Evolutionary conservation across 1,140 invertebrate species (phyloP), one percentile per base, ranked within the genome.

Genomic region (Papilio glaucus): DNA sequence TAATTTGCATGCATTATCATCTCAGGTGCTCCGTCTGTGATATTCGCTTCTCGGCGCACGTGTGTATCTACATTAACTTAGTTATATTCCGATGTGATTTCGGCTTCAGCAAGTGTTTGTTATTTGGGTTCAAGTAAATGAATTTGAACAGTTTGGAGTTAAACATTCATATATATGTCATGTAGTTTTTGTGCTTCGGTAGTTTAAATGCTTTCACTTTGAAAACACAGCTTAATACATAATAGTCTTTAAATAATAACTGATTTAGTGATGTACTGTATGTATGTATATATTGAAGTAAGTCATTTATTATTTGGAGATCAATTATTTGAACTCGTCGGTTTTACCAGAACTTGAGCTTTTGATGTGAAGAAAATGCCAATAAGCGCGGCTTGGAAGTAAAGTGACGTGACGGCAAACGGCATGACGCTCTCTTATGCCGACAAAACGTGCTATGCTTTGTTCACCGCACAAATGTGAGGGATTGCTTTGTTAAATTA

Each of bases 1-100:
- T 85, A 87, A 92, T 92, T 92, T 90, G 84, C 86, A 92, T 92
- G 88, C 81, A 90, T 91, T 89, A 92, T 89, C 87, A 90, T 88
- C 85, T 87, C 86, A 90, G 88, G 87, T 90, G 86, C 77, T 83
- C 62, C 78, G 74, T 70, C 68, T 74, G 74, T 75, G 74, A 75
- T 75, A 71, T 72, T 75, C 72, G 12, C 61, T 53, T 53, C 57
- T 29, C 18, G 33, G 33, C 62, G 63, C 63, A 42, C 63, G 63
- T 67, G 63, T 67, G 63, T 67, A 67, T 67, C 9, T 42, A 42
- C 63, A 10, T 67, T 67, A 67, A 67, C 63, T 67, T 67, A 26
- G 63, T 67, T 67, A 67, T 42, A 41, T 67, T 18, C 29, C 61
- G 33, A 62, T 41, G 63, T 41, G 63, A 67, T 67, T 67, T 67